phyloP scores from a whole-genome alignment of 2,797 vertebrate genomes.

The Hephaestus fuliginosus region DNA sequence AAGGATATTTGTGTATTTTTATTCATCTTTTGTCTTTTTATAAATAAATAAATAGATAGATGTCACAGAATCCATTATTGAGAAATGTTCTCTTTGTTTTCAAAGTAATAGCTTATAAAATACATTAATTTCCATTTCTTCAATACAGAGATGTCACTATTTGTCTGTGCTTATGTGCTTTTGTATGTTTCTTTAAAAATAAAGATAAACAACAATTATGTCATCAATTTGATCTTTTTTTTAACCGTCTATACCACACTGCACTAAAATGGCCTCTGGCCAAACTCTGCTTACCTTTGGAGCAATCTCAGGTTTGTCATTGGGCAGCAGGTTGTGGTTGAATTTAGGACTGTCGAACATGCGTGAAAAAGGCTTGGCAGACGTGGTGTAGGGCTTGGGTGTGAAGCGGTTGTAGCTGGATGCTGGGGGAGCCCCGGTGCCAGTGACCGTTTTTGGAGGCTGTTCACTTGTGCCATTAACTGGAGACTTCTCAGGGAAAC shows the following conservation, averaged over 20 bases:
- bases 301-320: slow-evolving; percentile 85
- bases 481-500: slow-evolving; percentile 92
- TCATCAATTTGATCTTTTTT: not conserved
- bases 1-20: too few relatives aligned
- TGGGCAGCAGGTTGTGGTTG: slow-evolving; percentile 96
- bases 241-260: too few relatives aligned
- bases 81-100: not conserved
- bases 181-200: too few relatives aligned
- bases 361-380: slow-evolving; percentile 92
- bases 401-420: slow-evolving; percentile 90
- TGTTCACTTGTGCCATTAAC: slow-evolving; percentile 89
- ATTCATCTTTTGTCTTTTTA: too few relatives aligned
- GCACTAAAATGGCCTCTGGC: not conserved
- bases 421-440: slow-evolving; percentile 74
- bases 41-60: too few relatives aligned
- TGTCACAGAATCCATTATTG: not conserved
- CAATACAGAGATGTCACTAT: too few relatives aligned
- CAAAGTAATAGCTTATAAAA: not conserved
- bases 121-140: not conserved
- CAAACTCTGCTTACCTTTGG: slow-evolving; percentile 66
- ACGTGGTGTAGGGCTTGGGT: slow-evolving; percentile 91
- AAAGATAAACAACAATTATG: not conserved
- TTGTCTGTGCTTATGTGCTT: too few relatives aligned
- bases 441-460: slow-evolving; percentile 82
- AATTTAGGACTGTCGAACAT: slow-evolving; percentile 99